Evolutionary conservation across 1,140 invertebrate genomes (phyloP).

Genomic region (Bombyx mori): ASM3026992v2 NC_085117.1:11737001-11737500

Average conservation of each 20-base stretch:
- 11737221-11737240: constrained; percentile 87
- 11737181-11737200: constrained; percentile 83
- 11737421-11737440: constrained; percentile 45
- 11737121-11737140: not conserved
- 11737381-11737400: constrained; percentile 84
- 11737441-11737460: constrained; percentile 84
- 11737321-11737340: constrained; percentile 79
- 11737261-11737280: constrained; percentile 85
- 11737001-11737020: constrained; percentile 9
- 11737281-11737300: constrained; percentile 62
- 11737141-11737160: not conserved
- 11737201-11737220: constrained; percentile 94
- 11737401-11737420: constrained; percentile 51
- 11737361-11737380: constrained; percentile 86
- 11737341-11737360: constrained; percentile 91
- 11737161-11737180: constrained; percentile 64
- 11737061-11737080: constrained; percentile 1
- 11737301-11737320: constrained; percentile 71
- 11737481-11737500: constrained; percentile 88
- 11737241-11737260: constrained; percentile 91
- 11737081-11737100: not conserved
- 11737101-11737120: not conserved
- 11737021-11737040: constrained; percentile 3
- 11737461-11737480: constrained; percentile 93
- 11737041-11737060: constrained; percentile 5